Evolutionary conservation across 2,113 vertebrate genomes (phyloP).

Genomic region (Ceratotherium simum): DNA sequence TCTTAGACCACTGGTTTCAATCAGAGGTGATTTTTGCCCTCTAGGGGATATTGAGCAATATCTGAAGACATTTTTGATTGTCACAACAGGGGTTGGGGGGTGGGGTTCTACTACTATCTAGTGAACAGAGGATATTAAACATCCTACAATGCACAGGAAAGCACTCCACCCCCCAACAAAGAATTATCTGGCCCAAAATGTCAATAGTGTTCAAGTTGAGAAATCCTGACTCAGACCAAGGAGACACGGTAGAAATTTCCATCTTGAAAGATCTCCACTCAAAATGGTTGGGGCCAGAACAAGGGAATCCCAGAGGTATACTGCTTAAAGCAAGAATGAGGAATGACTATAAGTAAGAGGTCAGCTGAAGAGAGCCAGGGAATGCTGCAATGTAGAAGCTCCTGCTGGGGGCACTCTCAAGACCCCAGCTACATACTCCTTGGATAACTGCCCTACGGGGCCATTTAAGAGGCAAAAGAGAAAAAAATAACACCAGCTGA

Average conservation of each 20-base stretch:
- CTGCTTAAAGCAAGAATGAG: neutral
- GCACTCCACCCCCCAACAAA: neutral
- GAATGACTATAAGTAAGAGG: neutral
- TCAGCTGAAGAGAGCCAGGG: neutral
- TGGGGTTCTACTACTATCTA: neutral
- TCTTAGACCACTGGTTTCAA: too few relatives aligned
- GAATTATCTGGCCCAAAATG: neutral
- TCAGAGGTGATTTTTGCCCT: neutral
- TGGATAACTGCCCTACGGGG: neutral
- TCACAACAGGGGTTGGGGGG: neutral
- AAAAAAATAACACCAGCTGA: neutral
- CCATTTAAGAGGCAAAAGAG: neutral
- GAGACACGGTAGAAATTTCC: neutral
- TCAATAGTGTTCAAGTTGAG: neutral
- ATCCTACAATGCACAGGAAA: neutral
- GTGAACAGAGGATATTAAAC: neutral
- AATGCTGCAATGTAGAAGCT: neutral
- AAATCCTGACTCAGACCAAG: neutral
- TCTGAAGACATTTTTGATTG: neutral
- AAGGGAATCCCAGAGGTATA: too few relatives aligned
- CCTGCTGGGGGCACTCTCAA: neutral
- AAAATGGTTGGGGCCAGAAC: neutral
- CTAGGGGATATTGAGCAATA: neutral
- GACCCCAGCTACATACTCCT: neutral
- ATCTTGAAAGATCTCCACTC: neutral